Conservation (phyloP, 2,888 invertebrate genomes). For the Tinea semifulvella region DNA sequence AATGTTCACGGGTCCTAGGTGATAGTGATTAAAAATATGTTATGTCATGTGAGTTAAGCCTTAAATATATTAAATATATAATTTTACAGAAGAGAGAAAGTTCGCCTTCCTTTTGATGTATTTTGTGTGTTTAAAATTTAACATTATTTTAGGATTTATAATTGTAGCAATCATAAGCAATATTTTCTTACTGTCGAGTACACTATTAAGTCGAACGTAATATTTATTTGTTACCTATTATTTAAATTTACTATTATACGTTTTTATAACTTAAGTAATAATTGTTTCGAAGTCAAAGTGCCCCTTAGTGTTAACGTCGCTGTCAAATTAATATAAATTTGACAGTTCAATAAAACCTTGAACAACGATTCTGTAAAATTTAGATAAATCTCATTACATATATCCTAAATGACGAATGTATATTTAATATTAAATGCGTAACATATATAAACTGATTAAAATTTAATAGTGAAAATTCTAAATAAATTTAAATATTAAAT, state of each 20-base stretch:
- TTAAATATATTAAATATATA: not conserved
- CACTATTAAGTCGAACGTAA: no score
- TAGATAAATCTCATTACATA: not conserved
- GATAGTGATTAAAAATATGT: no score
- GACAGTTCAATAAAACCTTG: slow-evolving; percentile 1
- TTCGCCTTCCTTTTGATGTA: slow-evolving; percentile 30
- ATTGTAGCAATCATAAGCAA: slow-evolving; percentile 48
- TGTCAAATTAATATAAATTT: no score
- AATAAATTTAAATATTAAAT: slow-evolving; percentile 30
- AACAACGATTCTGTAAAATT: slow-evolving; percentile 3
- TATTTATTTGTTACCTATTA: no score
- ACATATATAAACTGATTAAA: slow-evolving; percentile 14
- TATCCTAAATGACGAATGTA: slow-evolving; percentile 11
- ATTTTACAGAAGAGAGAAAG: slow-evolving; percentile 19
- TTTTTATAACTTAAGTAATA: no score
- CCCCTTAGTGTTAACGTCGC: no score
- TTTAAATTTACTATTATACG: no score
- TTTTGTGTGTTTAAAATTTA: slow-evolving; percentile 25
- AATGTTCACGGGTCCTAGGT: no score
- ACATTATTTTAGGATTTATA: slow-evolving; percentile 26
- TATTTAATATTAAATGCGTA: slow-evolving; percentile 6
- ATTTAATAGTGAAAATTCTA: slow-evolving; percentile 37
- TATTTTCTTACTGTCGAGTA: slow-evolving; percentile 32
- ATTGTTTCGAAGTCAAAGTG: no score
- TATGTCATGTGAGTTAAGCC: no score